A percentile compares a stretch with the other conserved stretches of the same genome.
These are phyloP conservation scores for Microctenopoma stevenorrisi DNA, from an alignment of 2,797 vertebrate genomes.

Conservation along the genomic window DNA sequence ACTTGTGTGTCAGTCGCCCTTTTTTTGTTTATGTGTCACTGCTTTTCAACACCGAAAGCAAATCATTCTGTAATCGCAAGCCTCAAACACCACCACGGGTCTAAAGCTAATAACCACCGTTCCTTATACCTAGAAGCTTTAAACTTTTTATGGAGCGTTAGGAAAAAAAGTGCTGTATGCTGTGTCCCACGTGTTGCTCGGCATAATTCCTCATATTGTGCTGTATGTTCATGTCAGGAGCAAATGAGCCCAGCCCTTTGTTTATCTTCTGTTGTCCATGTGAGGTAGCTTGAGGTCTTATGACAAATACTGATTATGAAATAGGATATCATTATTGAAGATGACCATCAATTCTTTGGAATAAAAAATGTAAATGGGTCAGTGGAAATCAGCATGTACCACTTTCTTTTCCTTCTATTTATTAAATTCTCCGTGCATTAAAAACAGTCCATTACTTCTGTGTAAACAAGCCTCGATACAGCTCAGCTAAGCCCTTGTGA, in stretches of 20 bases:
- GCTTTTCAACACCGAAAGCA: slow-evolving; percentile 10
- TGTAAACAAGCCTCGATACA: slow-evolving; percentile 14
- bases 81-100: background rate
- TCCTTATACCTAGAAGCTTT: slow-evolving; percentile 18
- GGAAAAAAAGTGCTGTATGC: slow-evolving; percentile 33
- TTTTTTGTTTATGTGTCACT: slow-evolving; percentile 23
- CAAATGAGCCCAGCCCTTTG: slow-evolving; percentile 18
- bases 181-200: slow-evolving; percentile 40
- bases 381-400: background rate
- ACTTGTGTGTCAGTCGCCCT: slow-evolving; percentile 38
- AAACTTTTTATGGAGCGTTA: slow-evolving; percentile 26
- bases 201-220: slow-evolving; percentile 20
- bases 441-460: background rate
- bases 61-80: slow-evolving; percentile 13
- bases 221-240: slow-evolving; percentile 27
- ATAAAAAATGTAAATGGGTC: slow-evolving; percentile 6
- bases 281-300: slow-evolving; percentile 2
- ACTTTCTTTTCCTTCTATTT: background rate
- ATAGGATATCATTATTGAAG: slow-evolving; percentile 1
- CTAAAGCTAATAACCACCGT: background rate
- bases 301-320: slow-evolving; percentile 23
- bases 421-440: background rate
- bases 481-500: slow-evolving; percentile 18
- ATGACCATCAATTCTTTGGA: slow-evolving; percentile 12
- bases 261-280: slow-evolving; percentile 25